Conservation (phyloP, 2,888 invertebrate species). For the Pomacea canaliculata region DNA sequence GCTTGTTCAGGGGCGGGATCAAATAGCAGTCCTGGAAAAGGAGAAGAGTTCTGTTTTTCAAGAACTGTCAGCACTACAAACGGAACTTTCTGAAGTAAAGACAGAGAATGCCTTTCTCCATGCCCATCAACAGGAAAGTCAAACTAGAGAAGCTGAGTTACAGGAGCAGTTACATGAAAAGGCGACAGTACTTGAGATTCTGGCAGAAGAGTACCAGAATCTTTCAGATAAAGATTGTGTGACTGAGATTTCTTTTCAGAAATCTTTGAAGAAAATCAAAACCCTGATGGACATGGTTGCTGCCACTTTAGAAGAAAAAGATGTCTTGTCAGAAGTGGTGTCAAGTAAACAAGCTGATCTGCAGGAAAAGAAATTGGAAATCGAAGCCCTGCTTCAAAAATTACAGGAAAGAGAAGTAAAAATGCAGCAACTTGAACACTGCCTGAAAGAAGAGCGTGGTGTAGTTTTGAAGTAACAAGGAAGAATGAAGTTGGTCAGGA, state of each 20-base stretch:
- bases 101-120: neutral
- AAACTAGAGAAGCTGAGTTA: neutral
- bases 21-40: neutral
- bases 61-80: neutral
- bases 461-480: no score
- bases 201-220: constrained; percentile 1
- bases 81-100: neutral
- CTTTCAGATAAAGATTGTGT: neutral
- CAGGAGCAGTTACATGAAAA: neutral
- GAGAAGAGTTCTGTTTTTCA: neutral
- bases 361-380: constrained; percentile 1
- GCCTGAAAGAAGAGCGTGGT: no score
- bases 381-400: neutral
- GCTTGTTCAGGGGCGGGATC: neutral
- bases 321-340: neutral
- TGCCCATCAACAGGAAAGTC: neutral
- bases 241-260: neutral
- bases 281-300: neutral
- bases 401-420: constrained; percentile 3
- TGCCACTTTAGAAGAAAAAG: neutral
- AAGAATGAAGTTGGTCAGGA: constrained; percentile 6
- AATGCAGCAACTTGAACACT: neutral
- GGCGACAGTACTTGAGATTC: neutral
- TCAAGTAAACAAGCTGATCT: neutral
- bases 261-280: neutral